phyloP scores from a whole-genome alignment of 2,797 vertebrate species.

The Dallia pectoralis region DNA sequence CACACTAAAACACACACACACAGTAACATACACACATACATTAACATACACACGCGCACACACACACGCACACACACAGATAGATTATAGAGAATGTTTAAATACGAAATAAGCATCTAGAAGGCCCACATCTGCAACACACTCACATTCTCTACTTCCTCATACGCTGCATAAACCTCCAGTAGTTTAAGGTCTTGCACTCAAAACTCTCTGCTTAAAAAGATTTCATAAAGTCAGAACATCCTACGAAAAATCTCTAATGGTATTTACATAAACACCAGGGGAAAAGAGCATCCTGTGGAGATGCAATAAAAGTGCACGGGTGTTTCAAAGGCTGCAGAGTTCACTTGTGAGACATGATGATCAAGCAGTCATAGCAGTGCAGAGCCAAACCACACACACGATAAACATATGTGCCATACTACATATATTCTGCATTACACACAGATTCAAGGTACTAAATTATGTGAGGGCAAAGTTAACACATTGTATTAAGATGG shows the following conservation, averaged over 20 bases:
- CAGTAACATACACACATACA: constrained; percentile 21
- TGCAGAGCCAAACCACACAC: neutral
- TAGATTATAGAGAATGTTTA: neutral
- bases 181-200: neutral
- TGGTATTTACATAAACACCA: no score
- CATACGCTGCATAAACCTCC: neutral
- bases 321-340: neutral
- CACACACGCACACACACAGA: constrained; percentile 9
- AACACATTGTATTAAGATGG: no score
- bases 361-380: neutral
- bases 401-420: neutral
- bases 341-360: neutral
- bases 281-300: neutral
- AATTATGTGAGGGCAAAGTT: no score
- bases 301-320: neutral
- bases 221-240: neutral
- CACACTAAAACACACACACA: neutral
- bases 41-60: constrained; percentile 4
- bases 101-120: neutral
- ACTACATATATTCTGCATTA: no score
- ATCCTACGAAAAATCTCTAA: neutral
- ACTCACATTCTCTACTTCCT: neutral
- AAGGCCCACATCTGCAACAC: neutral
- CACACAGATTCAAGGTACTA: no score
- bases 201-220: neutral